Conservation (phyloP, 2,888 invertebrate genomes). For the Dendrolimus pini region DNA sequence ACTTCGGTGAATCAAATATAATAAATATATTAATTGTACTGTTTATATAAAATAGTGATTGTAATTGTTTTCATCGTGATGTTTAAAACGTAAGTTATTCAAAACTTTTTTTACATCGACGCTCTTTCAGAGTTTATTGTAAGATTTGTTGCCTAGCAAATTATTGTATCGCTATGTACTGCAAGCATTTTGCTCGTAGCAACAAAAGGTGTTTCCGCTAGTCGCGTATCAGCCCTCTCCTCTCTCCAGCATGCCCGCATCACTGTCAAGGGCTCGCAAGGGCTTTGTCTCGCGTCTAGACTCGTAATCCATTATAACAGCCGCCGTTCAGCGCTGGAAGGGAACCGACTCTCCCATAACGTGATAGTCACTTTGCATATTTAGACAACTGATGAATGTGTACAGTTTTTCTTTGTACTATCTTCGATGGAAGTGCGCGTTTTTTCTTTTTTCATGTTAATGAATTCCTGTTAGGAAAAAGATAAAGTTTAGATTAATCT, state of each 20-base stretch:
- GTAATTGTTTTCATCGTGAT: no score
- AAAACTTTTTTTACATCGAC: no score
- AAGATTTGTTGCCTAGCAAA: no score
- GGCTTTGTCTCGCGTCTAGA: slow-evolving; percentile 68
- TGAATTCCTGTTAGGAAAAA: not conserved
- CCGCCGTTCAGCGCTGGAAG: slow-evolving; percentile 47
- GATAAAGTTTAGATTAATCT: not conserved
- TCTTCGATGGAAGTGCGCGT: slow-evolving; percentile 21
- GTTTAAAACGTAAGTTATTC: no score
- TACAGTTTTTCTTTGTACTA: slow-evolving; percentile 54
- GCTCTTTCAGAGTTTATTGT: no score
- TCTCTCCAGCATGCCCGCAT: slow-evolving; percentile 9
- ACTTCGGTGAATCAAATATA: no score
- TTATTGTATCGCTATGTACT: no score
- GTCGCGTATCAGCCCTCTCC: slow-evolving; percentile 15
- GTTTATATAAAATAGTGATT: no score
- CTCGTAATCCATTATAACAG: slow-evolving; percentile 71
- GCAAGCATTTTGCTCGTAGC: no score
- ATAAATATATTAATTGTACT: no score
- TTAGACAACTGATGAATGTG: slow-evolving; percentile 63
- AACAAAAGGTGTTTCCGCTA: not conserved
- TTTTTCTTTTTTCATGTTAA: not conserved
- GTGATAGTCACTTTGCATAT: slow-evolving; percentile 58
- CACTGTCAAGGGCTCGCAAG: slow-evolving; percentile 47
- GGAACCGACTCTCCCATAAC: slow-evolving; percentile 41